Evolutionary conservation across 2,113 vertebrate species (phyloP), one percentile per base, ranked within the genome.

Genomic region (Stegastes partitus): DNA sequence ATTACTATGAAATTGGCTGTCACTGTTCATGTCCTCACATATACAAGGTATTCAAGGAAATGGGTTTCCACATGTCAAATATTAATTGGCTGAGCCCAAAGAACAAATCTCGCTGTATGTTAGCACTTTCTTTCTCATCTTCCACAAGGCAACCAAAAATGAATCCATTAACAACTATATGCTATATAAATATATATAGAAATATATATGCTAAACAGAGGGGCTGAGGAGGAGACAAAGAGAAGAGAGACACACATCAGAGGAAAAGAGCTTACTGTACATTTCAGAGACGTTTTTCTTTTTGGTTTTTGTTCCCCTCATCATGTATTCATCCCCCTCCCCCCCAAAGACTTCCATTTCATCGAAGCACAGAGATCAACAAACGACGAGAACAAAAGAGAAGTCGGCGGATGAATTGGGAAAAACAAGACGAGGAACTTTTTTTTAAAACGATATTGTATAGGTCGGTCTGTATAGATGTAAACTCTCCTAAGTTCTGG

Each of bases 81-180:
- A 47, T 67, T 11, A 42, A 68, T 77, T 58, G 74, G 78, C 68
- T 11, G 81, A 91, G 88, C 88, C 87, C 65, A 83, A 87, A 84
- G 90, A 93, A 89, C 92, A 94, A 92, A 89, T 81, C 59, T 70
- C n/a, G 23, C 74, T 49, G 68, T 85, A 62, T 74, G 66, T 81
- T 69, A 82, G 88, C 91, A 93, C 89, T 91, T 94, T 90, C 39
- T 74, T 67, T 79, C 70, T 85, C 75, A 78, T 90, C 89, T 88
- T 89, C 86, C 87, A 89, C 74, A 64, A 81, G 72, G 68, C 82
- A 90, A 87, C 90, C 91, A 91, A 92, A 91, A 90, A 89, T n/a
- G 18, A 76, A 81, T 70, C 25, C n/a, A 57, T 53, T 18, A 51
- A 61, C 50, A 78, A 77, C 49, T 55, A 67, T 66, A 72, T 62